Conservation (phyloP, 2,797 vertebrate genomes). For the Aulostomus chinensis region DNA sequence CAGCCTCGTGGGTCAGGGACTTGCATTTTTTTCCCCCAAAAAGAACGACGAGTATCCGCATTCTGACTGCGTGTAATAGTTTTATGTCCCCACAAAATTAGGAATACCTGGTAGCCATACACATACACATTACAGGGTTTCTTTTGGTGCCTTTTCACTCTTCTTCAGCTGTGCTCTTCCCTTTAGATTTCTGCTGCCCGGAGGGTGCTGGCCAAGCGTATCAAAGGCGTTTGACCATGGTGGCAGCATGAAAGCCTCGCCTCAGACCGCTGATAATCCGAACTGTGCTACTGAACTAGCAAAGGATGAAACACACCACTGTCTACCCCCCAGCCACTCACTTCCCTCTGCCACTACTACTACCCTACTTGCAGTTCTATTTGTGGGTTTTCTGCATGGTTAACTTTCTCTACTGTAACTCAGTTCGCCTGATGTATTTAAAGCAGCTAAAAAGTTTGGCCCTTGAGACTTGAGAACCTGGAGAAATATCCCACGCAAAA, state of each 20-base stretch:
- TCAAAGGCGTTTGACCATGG: slow-evolving; percentile 75
- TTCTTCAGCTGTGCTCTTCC: slow-evolving; percentile 44
- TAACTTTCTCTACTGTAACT: slow-evolving; percentile 36
- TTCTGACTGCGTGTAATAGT: too few relatives aligned
- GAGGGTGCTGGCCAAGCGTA: slow-evolving; percentile 56
- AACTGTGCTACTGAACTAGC: slow-evolving; percentile 57
- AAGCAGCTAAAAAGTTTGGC: slow-evolving; percentile 2
- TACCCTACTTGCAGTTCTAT: slow-evolving; percentile 14
- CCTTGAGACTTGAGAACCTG: not conserved
- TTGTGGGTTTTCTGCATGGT: slow-evolving; percentile 15
- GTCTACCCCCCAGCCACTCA: slow-evolving; percentile 24
- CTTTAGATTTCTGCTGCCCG: slow-evolving; percentile 53
- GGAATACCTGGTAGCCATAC: not conserved
- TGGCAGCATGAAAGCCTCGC: slow-evolving; percentile 71
- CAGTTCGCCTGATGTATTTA: slow-evolving; percentile 26
- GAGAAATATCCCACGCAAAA: not conserved
- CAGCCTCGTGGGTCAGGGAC: too few relatives aligned
- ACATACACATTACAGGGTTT: slow-evolving; percentile 24
- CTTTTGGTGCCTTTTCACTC: slow-evolving; percentile 50
- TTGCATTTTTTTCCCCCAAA: too few relatives aligned
- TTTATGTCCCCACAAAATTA: not conserved
- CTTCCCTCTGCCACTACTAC: slow-evolving; percentile 25
- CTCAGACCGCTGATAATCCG: slow-evolving; percentile 65
- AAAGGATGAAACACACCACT: slow-evolving; percentile 53
- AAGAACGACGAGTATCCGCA: too few relatives aligned